phyloP scores from a whole-genome alignment of 2,888 invertebrate genomes.

The Portevinia maculata region DNA sequence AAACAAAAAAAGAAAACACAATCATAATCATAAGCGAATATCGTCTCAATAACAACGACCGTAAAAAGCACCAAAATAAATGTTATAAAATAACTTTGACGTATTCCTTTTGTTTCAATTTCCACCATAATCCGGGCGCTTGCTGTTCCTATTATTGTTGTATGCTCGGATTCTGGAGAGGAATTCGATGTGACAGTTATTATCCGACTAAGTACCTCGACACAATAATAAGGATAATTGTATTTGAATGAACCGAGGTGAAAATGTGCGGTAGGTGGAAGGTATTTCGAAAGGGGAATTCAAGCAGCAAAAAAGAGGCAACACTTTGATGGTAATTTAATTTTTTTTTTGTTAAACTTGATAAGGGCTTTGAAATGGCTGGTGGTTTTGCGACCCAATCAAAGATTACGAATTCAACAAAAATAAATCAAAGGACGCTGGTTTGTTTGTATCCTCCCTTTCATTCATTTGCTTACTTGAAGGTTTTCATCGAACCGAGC shows the following conservation, averaged over 20 bases:
- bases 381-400: conserved; percentile 27
- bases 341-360: conserved; percentile 25
- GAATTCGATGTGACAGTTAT: conserved; percentile 48
- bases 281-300: too few relatives aligned
- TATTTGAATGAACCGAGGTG: conserved; percentile 18
- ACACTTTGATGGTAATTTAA: not conserved
- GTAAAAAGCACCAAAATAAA: not conserved
- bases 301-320: too few relatives aligned
- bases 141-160: conserved; percentile 12
- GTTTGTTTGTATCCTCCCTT: not conserved
- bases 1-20: not conserved
- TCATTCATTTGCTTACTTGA: not conserved
- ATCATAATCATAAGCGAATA: not conserved
- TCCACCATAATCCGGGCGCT: conserved; percentile 17
- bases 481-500: not conserved
- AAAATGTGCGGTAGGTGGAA: not conserved
- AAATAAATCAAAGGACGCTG: conserved; percentile 34
- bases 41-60: not conserved
- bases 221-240: conserved; percentile 52
- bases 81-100: not conserved
- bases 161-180: not conserved
- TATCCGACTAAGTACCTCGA: conserved; percentile 38
- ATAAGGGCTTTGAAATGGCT: not conserved
- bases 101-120: conserved; percentile 7
- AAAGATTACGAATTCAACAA: conserved; percentile 34